Evolutionary conservation across 2,888 invertebrate genomes (phyloP).

Genomic region (Xylota segnis): DNA sequence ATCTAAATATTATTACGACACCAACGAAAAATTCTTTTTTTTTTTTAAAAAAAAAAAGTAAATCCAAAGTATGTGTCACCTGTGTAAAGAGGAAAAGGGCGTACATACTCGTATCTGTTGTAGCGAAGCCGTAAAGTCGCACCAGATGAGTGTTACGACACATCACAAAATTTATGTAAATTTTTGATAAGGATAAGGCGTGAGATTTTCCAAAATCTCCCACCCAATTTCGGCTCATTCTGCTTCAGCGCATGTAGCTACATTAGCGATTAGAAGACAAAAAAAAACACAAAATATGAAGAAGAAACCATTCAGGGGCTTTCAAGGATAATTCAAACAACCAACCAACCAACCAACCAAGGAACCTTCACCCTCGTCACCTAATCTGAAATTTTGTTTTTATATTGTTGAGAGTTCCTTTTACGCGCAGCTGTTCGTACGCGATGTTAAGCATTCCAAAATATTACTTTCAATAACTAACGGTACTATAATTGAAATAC

Average conservation of each 20-base stretch:
- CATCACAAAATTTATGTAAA: slow-evolving; percentile 66
- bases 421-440: slow-evolving; percentile 55
- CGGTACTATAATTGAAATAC: slow-evolving; percentile 67
- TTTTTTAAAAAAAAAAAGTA: slow-evolving; percentile 17
- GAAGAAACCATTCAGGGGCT: not conserved
- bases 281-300: not conserved
- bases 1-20: too few species aligned
- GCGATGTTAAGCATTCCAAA: slow-evolving; percentile 38
- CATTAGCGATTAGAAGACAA: slow-evolving; percentile 44
- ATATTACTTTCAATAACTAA: slow-evolving; percentile 64
- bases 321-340: slow-evolving; percentile 19
- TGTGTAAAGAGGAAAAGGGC: slow-evolving; percentile 4
- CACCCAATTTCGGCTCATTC: slow-evolving; percentile 9
- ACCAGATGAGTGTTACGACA: slow-evolving; percentile 64
- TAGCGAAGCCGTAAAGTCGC: slow-evolving; percentile 56
- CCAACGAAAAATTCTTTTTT: not conserved
- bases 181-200: slow-evolving; percentile 63
- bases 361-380: not conserved
- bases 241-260: slow-evolving; percentile 9
- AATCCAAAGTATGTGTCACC: slow-evolving; percentile 54
- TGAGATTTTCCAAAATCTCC: slow-evolving; percentile 36
- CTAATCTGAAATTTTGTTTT: slow-evolving; percentile 39
- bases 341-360: too few species aligned
- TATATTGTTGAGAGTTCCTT: slow-evolving; percentile 19
- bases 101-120: not conserved